Base-by-base conservation (phyloP, 2,888 invertebrate genomes). In the Opisthograptis luteolata region DNA sequence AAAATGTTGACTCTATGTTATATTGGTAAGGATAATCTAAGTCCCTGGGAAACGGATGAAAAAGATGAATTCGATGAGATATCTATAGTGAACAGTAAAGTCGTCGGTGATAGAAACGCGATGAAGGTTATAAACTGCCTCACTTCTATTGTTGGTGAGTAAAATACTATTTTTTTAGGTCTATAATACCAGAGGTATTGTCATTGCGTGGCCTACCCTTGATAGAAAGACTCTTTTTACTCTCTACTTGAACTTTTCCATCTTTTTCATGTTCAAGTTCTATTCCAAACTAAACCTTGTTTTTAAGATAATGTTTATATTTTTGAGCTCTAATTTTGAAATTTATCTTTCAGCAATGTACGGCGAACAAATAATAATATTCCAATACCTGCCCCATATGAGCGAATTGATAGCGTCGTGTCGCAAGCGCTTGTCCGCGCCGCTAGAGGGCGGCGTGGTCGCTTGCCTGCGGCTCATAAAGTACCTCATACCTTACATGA, bases 1-100 rank as follows among this genome's bases (percentile, higher is more conserved):
- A 94, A 98, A 71, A 98, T 99, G 96, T 86, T 99, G 41, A 96
- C 98, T 0, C 84, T 99, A 2, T 99, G 99, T 81, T 99, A 98
- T 77, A 94, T 97, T 13, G 97, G 96, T 0, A 94, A 93, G 69
- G 96, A 96, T 58, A 96, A 95, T 76, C 85, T 96, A 17, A 81
- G 91, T 28, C 87, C 92, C 0, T 78, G 85, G 54, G 92, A 92
- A 0, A 73, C 79, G 0, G 81, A 79, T 0, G 81, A 77, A 5
- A 81, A 71, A 13, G 90, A 90, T 59, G 88, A 82, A 60, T 92
- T 92, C 54, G 93, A 93, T 70, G 92, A 91, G 58, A 93, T 93
- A 67, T 93, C 93, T 10, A 92, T 94, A 40, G 91, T 94, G 4
- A 93, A 93, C 62, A 93, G 93, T 31, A 91, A 91, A 57, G 92